Conservation (phyloP, 2,113 vertebrate species). For the Talpa occidentalis region DNA sequence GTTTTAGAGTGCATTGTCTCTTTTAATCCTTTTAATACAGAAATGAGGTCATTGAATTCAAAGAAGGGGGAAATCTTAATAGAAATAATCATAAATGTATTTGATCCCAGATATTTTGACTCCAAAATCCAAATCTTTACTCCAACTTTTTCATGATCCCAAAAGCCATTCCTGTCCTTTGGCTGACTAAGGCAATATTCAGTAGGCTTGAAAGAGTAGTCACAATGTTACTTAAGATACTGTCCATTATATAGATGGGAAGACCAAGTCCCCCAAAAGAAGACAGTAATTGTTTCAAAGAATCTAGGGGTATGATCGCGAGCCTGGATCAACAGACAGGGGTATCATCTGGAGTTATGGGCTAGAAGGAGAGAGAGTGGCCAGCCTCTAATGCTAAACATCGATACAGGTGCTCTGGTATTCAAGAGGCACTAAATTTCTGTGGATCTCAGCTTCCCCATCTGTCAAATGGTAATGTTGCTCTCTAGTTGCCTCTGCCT, state of each 20-base stretch:
- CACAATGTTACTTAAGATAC: not conserved
- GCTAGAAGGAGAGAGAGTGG: constrained; percentile 1
- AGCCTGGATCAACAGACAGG: not conserved
- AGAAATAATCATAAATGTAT: not conserved
- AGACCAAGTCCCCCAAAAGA: constrained; percentile 25
- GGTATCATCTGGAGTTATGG: not conserved
- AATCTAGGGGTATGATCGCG: not conserved
- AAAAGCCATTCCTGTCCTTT: constrained; percentile 20
- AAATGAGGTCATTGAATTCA: not conserved
- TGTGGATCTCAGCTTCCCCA: not conserved
- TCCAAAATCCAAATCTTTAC: not conserved
- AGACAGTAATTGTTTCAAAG: constrained; percentile 23
- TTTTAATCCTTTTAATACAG: not conserved
- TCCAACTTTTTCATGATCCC: not conserved
- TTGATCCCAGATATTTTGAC: constrained; percentile 29
- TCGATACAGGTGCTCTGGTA: not conserved
- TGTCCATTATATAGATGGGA: not conserved
- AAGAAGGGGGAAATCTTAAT: not conserved
- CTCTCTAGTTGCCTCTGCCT: not conserved
- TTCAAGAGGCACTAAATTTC: not conserved
- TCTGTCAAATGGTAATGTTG: not conserved
- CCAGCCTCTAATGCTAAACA: not conserved
- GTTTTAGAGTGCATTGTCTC: not conserved
- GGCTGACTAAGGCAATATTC: not conserved
- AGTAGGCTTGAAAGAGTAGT: not conserved